These are phyloP conservation scores for Eolophus roseicapilla DNA, from an alignment of 2,113 vertebrate genomes.

Conservation along the genomic window DNA sequence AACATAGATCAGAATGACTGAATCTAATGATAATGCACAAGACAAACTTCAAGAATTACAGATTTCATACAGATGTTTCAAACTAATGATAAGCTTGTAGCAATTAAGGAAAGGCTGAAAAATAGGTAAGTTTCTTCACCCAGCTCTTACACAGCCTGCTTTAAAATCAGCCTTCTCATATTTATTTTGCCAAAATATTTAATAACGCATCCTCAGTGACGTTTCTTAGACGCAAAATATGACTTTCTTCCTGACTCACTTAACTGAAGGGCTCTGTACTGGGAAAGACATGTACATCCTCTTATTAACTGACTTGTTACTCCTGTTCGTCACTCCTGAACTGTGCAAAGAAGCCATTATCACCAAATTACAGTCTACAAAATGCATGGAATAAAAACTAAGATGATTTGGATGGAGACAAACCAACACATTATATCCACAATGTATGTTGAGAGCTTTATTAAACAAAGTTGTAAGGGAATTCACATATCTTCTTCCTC, in stretches of 20 bases:
- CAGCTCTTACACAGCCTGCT: background rate
- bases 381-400: slow-evolving; percentile 56
- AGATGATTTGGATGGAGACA: slow-evolving; percentile 41
- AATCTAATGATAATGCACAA: background rate
- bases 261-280: background rate
- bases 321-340: slow-evolving; percentile 25
- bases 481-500: slow-evolving; percentile 59
- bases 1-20: background rate
- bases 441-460: slow-evolving; percentile 47
- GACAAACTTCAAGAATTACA: background rate
- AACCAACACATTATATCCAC: slow-evolving; percentile 46
- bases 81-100: background rate
- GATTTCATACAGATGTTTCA: background rate
- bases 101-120: background rate
- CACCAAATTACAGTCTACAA: slow-evolving; percentile 55
- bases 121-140: background rate
- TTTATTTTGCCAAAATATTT: background rate
- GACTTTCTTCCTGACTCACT: background rate
- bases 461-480: slow-evolving; percentile 62
- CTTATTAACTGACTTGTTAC: slow-evolving; percentile 17
- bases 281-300: background rate
- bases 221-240: background rate
- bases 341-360: slow-evolving; percentile 26
- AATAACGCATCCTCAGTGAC: background rate
- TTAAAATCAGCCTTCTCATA: background rate